phyloP scores from a whole-genome alignment of 2,113 vertebrate genomes.

The Sceloporus undulatus region DNA sequence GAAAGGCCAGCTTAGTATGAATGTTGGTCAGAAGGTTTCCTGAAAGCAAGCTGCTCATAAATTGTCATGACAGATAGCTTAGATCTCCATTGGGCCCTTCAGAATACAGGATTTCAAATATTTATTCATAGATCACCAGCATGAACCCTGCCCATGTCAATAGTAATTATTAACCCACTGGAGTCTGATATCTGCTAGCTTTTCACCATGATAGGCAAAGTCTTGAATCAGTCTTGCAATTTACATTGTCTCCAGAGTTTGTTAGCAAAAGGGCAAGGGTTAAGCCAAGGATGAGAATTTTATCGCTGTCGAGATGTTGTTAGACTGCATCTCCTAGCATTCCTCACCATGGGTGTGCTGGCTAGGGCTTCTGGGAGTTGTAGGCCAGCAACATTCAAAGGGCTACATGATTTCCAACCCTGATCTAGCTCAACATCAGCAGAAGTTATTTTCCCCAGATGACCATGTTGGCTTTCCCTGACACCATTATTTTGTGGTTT shows the following conservation, averaged over 20 bases:
- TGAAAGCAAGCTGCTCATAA: neutral
- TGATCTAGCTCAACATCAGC: too few relatives aligned
- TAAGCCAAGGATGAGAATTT: too few relatives aligned
- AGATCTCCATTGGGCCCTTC: neutral
- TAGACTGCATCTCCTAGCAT: too few relatives aligned
- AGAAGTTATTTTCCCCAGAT: too few relatives aligned
- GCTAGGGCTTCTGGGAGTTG: too few relatives aligned
- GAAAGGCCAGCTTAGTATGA: neutral
- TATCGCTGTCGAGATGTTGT: too few relatives aligned
- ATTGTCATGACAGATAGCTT: neutral
- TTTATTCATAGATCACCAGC: neutral
- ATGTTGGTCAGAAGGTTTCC: neutral
- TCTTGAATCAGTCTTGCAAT: neutral
- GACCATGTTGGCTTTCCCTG: too few relatives aligned
- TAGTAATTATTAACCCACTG: neutral
- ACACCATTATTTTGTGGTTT: too few relatives aligned
- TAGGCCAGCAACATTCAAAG: too few relatives aligned
- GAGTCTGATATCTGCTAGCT: neutral
- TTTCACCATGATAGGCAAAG: neutral
- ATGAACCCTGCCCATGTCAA: neutral
- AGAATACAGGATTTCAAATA: neutral
- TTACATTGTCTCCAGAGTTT: neutral
- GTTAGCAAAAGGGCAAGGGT: neutral
- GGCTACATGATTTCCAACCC: too few relatives aligned
- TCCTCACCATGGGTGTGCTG: too few relatives aligned